These are phyloP conservation scores for Helicolenus hilgendorfi DNA, from an alignment of 2,797 vertebrate species.

Conservation along the genomic window DNA sequence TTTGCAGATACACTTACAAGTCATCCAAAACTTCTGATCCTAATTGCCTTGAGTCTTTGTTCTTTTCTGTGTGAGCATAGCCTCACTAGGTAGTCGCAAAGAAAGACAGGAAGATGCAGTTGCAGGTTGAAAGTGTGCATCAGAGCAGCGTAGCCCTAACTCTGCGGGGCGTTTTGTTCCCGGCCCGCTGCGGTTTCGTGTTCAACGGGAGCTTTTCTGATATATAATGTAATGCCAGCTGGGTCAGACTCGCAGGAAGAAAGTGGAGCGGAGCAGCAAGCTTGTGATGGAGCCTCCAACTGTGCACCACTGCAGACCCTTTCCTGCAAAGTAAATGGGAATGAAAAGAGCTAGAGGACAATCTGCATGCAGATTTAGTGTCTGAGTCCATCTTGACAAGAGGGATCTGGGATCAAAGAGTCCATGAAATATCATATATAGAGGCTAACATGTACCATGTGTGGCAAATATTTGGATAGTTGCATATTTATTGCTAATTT, in stretches of 20 bases:
- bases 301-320: constrained; percentile 14
- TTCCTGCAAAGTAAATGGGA: constrained; percentile 36
- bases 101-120: not conserved
- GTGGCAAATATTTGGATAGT: not conserved
- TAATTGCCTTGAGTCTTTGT: not conserved
- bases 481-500: not conserved
- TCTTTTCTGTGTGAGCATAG: not conserved
- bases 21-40: not conserved
- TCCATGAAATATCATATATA: not conserved
- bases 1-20: not conserved
- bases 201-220: constrained; percentile 37
- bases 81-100: not conserved
- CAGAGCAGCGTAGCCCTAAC: not conserved
- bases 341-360: constrained; percentile 39
- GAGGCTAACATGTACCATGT: not conserved
- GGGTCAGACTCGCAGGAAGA: constrained; percentile 38
- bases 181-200: constrained; percentile 2
- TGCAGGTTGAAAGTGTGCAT: not conserved
- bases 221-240: constrained; percentile 39
- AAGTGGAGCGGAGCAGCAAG: constrained; percentile 6
- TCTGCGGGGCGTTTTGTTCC: constrained; percentile 21
- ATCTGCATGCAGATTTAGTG: constrained; percentile 33
- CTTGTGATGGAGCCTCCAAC: constrained; percentile 22
- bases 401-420: not conserved
- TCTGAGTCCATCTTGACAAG: constrained; percentile 7